Evolutionary conservation across 2,797 vertebrate species (phyloP).

Genomic region (Limosa lapponica): DNA sequence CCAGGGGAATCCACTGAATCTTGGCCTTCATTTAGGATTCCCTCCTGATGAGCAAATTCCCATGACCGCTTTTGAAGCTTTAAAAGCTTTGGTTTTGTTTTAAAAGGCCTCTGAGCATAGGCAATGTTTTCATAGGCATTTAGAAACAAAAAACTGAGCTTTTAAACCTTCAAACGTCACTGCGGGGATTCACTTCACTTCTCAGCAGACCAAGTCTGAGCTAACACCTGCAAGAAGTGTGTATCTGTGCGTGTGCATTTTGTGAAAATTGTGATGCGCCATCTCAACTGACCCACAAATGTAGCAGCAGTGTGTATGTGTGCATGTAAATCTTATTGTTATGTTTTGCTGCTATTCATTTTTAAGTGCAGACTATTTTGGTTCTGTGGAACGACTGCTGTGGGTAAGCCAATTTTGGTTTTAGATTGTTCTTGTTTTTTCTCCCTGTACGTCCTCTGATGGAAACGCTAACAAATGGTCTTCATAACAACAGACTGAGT

Average conservation of each 20-base stretch:
- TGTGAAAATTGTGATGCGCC: conserved; percentile 41
- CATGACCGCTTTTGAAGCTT: conserved; percentile 68
- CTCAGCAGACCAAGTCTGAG: conserved; percentile 63
- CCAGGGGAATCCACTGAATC: conserved; percentile 55
- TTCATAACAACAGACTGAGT: neutral
- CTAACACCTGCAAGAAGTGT: conserved; percentile 62
- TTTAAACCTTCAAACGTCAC: conserved; percentile 64
- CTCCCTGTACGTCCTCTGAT: neutral
- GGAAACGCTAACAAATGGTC: neutral
- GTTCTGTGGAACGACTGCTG: neutral
- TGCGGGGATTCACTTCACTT: conserved; percentile 58
- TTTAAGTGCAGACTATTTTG: conserved; percentile 3
- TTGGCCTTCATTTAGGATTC: conserved; percentile 70
- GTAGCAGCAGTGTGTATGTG: neutral
- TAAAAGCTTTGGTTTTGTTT: conserved; percentile 74
- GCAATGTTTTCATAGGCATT: conserved; percentile 70
- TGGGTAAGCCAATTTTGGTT: neutral
- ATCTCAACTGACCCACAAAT: conserved; percentile 56
- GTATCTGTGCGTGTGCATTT: conserved; percentile 15
- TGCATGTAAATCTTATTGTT: neutral
- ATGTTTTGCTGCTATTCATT: neutral
- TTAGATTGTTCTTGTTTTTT: neutral
- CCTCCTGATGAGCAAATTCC: conserved; percentile 70
- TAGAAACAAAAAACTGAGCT: conserved; percentile 68
- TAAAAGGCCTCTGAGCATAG: conserved; percentile 66